phyloP scores from a whole-genome alignment of 2,888 invertebrate genomes.

The Drosophila hawaiiensis region DNA sequence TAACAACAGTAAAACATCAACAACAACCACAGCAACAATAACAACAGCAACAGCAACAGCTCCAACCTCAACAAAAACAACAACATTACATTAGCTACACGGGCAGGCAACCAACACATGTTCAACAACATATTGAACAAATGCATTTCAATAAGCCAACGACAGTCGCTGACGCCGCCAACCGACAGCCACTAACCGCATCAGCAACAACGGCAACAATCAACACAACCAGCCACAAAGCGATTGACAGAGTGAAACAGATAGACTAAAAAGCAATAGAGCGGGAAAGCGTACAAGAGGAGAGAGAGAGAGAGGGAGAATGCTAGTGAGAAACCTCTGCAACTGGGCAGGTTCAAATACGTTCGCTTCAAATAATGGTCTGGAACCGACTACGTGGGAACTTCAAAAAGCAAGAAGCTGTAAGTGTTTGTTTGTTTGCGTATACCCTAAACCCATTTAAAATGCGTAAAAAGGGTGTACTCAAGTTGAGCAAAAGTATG shows the following conservation, averaged over 20 bases:
- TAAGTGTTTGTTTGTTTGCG: slow-evolving; percentile 3
- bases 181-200: slow-evolving; percentile 39
- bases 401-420: slow-evolving; percentile 24
- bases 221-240: slow-evolving; percentile 66
- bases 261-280: slow-evolving; percentile 1
- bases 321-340: slow-evolving; percentile 20
- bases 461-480: background rate
- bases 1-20: slow-evolving; percentile 61
- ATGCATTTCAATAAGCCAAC: slow-evolving; percentile 79
- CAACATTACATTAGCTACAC: slow-evolving; percentile 55
- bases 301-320: background rate
- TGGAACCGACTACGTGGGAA: slow-evolving; percentile 13
- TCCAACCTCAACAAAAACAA: slow-evolving; percentile 11
- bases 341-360: slow-evolving; percentile 37
- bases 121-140: slow-evolving; percentile 78
- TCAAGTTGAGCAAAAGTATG: background rate
- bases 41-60: slow-evolving; percentile 17
- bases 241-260: slow-evolving; percentile 40
- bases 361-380: slow-evolving; percentile 26
- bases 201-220: slow-evolving; percentile 46
- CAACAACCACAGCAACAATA: slow-evolving; percentile 21
- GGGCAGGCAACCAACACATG: slow-evolving; percentile 65
- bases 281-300: background rate
- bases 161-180: slow-evolving; percentile 57
- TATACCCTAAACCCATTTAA: slow-evolving; percentile 10